These are phyloP conservation scores for Heterodera filipjevi DNA, from an alignment of 2,888 invertebrate species.

Conservation along the genomic window DNA sequence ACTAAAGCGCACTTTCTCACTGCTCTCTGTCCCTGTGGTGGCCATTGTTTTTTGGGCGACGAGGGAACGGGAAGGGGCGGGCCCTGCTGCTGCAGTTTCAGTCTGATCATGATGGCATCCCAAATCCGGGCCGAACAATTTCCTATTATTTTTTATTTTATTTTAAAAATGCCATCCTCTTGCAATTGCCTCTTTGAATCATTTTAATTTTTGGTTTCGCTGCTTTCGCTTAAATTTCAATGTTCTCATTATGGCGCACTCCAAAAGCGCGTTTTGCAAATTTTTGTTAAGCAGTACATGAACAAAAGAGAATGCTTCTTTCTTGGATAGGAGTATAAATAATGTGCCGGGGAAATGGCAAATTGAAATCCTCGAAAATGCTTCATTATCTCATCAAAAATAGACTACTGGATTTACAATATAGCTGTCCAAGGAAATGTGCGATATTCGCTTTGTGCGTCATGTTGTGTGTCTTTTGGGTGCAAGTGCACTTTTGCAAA, in stretches of 20 bases:
- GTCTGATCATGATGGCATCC: slow-evolving; percentile 7
- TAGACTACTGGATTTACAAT: no score
- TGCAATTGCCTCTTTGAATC: neutral
- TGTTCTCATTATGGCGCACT: no score
- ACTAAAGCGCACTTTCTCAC: neutral
- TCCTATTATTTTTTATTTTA: neutral
- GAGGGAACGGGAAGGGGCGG: slow-evolving; percentile 5
- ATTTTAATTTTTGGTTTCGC: neutral
- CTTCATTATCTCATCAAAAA: no score
- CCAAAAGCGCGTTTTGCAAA: no score
- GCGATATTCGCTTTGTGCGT: neutral
- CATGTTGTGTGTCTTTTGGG: neutral
- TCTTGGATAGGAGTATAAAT: no score
- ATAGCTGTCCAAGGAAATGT: no score
- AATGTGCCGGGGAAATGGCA: no score
- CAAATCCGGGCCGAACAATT: neutral
- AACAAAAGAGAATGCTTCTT: no score
- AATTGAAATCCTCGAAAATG: no score
- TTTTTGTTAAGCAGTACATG: no score
- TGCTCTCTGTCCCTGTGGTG: slow-evolving; percentile 1
- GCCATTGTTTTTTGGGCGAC: slow-evolving; percentile 8
- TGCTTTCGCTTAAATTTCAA: no score
- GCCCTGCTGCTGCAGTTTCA: slow-evolving; percentile 6
- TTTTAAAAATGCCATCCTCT: neutral
- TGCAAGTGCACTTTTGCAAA: slow-evolving; percentile 3